Evolutionary conservation across 2,113 vertebrate genomes (phyloP), one percentile per base, ranked within the genome.

Genomic region (Siniperca knerii): DNA sequence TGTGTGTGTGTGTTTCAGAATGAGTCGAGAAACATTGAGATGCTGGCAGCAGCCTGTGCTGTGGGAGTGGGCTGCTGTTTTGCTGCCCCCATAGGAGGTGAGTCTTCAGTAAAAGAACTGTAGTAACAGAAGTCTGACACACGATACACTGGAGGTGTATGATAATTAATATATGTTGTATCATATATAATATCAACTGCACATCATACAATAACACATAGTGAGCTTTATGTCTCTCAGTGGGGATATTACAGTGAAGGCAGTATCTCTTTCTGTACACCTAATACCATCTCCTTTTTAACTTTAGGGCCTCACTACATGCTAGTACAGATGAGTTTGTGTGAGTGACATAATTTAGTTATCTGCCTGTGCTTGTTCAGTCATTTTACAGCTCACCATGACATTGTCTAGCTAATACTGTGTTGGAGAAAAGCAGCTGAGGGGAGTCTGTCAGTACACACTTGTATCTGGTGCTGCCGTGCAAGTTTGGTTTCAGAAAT

Each of bases 1-100:
- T 82, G 46, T 69, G 60, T 84, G 25, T 84, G 25, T 87, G 79
- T 90, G 37, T 89, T 88, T 68, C 93, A 96, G 95, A 95, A 96
- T 13, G 95, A 96, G 88, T 95, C 97, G 0, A 95, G 97, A 60
- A 98, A 97, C 91, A 98, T 97, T 0, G 98, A 99, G 96, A 97
- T 99, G 97, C 94, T 99, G 95, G 97, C 97, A 0, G 97, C 97
- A 0, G 98, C 98, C 77, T 98, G 97, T 0, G 98, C 97, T 0
- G 98, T 99, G 0, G 98, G 98, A 12, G 97, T 99, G 0, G 97
- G 98, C 71, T 98, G 97, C 94, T 99, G 98, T 88, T 99, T 99
- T 0, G 98, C 97, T 0, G 97, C 98, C 0, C 98, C 98, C 5
- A 97, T 99, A 0, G 98, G 98, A 97, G 98, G 98, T 98, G 92